These are phyloP conservation scores for Drosophila histrio DNA, from an alignment of 2,888 invertebrate species.

Conservation along the genomic window DNA sequence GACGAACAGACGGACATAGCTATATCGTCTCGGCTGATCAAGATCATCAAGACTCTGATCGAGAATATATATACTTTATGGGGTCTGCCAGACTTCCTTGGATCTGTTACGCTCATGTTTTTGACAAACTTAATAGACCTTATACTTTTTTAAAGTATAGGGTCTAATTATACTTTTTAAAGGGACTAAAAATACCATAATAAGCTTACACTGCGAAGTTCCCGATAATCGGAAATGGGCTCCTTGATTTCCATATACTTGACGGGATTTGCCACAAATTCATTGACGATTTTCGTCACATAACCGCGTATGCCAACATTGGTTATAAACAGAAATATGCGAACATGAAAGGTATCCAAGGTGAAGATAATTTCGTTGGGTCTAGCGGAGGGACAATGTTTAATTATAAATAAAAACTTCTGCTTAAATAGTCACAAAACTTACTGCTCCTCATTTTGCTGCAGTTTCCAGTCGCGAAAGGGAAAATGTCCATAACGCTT, in stretches of 20 bases:
- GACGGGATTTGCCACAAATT: constrained; percentile 52
- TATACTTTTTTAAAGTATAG: no score
- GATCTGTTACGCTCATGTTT: no score
- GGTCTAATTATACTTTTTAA: no score
- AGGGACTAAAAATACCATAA: no score
- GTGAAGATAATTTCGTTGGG: constrained; percentile 71
- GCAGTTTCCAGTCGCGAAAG: constrained; percentile 75
- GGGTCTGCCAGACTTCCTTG: no score
- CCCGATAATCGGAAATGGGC: constrained; percentile 66
- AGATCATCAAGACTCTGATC: no score
- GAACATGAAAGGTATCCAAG: constrained; percentile 67
- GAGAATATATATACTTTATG: no score
- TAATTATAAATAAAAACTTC: neutral
- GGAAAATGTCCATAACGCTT: constrained; percentile 82
- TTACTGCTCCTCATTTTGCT: constrained; percentile 71
- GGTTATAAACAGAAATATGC: constrained; percentile 65
- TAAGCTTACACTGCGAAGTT: constrained; percentile 69
- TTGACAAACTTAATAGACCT: no score
- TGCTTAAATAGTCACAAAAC: neutral
- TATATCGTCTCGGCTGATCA: no score
- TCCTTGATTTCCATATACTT: constrained; percentile 72
- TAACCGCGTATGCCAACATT: constrained; percentile 68
- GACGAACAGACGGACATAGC: no score
- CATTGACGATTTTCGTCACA: constrained; percentile 61
- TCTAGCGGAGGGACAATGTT: constrained; percentile 33